phyloP scores from a whole-genome alignment of 2,797 vertebrate genomes.

The Syndactyla subalaris region DNA sequence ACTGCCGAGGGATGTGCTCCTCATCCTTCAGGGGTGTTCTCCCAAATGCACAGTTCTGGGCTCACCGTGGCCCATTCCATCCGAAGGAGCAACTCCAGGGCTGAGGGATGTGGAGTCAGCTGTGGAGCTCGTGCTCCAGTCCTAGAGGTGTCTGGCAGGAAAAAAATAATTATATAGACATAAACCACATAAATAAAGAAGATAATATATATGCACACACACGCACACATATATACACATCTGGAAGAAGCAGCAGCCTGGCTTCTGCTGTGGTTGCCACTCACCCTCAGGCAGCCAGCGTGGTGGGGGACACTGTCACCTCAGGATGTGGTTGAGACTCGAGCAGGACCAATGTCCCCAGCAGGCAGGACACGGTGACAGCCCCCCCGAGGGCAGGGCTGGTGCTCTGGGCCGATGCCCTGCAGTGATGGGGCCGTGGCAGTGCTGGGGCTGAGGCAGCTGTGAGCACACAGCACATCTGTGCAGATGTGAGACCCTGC shows the following conservation, averaged over 20 bases:
- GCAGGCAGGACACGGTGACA: neutral
- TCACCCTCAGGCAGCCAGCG: rapidly evolving
- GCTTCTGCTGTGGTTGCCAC: neutral
- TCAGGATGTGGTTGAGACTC: neutral
- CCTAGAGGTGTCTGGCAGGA: neutral
- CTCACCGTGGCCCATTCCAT: neutral
- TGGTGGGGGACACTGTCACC: neutral
- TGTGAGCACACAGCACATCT: conserved; percentile 54
- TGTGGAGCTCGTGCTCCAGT: neutral
- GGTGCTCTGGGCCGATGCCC: neutral
- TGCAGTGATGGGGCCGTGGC: rapidly evolving
- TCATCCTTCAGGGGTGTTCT: rapidly evolving
- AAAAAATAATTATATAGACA: neutral
- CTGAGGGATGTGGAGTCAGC: neutral
- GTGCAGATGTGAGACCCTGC: conserved; percentile 70
- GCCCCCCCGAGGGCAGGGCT: neutral
- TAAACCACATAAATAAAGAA: neutral
- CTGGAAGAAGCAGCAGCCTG: neutral
- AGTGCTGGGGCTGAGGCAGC: neutral
- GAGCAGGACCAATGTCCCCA: neutral
- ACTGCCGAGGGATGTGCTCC: neutral
- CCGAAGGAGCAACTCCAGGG: rapidly evolving
- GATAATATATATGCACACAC: rapidly evolving
- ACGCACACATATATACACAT: neutral
- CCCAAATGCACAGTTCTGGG: rapidly evolving